phyloP scores from a whole-genome alignment of 2,113 vertebrate species.

The Cacatua alba region DNA sequence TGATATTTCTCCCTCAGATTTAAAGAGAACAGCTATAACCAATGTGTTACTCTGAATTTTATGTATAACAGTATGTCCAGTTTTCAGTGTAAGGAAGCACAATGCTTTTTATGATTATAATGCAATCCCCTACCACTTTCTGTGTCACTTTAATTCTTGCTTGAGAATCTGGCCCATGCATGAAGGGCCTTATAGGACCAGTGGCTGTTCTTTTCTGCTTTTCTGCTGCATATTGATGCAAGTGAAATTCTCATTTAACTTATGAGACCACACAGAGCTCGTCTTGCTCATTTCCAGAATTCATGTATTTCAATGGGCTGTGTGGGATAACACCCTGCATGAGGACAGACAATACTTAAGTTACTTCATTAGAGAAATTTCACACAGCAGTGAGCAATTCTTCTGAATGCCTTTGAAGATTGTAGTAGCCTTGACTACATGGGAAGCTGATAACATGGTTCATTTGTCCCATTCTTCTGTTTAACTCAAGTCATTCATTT shows the following conservation, averaged over 20 bases:
- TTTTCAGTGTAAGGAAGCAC: neutral
- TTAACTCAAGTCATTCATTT: constrained; percentile 12
- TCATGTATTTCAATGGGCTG: neutral
- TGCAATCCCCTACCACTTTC: neutral
- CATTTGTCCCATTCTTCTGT: constrained; percentile 17
- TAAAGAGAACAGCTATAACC: neutral
- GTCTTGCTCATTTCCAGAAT: neutral
- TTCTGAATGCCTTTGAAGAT: constrained; percentile 16
- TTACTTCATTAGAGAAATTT: neutral
- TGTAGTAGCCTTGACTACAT: neutral
- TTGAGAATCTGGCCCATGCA: neutral
- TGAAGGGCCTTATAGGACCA: neutral
- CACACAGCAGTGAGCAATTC: neutral
- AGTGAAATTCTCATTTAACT: neutral
- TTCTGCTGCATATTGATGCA: neutral
- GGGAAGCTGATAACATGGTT: constrained; percentile 24
- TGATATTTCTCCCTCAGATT: neutral
- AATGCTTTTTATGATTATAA: neutral
- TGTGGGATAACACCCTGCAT: neutral
- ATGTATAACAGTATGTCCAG: no score
- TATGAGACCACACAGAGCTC: neutral
- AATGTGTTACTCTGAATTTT: neutral
- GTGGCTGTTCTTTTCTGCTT: neutral
- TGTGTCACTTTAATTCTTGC: neutral
- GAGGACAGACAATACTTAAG: neutral